phyloP scores from a whole-genome alignment of 2,797 vertebrate species.

The Aphelocoma californica region DNA sequence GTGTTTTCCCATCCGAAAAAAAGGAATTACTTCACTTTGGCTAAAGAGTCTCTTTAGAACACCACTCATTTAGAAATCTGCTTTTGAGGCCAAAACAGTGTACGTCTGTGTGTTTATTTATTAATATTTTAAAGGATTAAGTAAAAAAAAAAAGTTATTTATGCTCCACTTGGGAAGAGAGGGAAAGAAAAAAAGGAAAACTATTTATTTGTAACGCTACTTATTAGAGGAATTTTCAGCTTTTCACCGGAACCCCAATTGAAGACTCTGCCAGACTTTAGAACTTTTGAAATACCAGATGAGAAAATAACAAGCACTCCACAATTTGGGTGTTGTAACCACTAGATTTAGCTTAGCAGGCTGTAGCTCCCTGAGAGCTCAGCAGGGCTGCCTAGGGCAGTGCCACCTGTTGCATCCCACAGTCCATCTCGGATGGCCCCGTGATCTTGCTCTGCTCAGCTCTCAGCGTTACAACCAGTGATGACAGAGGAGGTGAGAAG shows the following conservation, averaged over 20 bases:
- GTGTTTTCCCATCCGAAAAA: background rate
- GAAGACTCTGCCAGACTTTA: background rate
- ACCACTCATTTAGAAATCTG: background rate
- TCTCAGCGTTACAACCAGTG: too few relatives aligned
- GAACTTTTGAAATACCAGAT: background rate
- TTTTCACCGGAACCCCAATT: rapidly evolving
- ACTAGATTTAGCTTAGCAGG: too few relatives aligned
- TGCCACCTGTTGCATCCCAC: too few relatives aligned
- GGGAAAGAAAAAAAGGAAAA: background rate
- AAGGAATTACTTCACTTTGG: background rate
- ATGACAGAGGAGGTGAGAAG: too few relatives aligned
- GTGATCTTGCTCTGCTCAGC: too few relatives aligned
- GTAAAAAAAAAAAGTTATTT: background rate
- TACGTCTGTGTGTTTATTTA: background rate
- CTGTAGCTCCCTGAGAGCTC: too few relatives aligned
- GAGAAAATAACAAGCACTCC: background rate
- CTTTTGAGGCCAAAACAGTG: background rate
- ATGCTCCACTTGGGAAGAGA: background rate
- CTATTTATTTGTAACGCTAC: rapidly evolving
- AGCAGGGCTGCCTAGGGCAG: too few relatives aligned
- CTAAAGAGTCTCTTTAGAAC: background rate
- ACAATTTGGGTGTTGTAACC: background rate
- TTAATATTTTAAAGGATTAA: background rate
- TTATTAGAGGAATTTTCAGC: background rate
- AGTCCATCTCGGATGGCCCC: too few relatives aligned